phyloP scores from a whole-genome alignment of 2,888 invertebrate species.

The Drosophila recens region DNA sequence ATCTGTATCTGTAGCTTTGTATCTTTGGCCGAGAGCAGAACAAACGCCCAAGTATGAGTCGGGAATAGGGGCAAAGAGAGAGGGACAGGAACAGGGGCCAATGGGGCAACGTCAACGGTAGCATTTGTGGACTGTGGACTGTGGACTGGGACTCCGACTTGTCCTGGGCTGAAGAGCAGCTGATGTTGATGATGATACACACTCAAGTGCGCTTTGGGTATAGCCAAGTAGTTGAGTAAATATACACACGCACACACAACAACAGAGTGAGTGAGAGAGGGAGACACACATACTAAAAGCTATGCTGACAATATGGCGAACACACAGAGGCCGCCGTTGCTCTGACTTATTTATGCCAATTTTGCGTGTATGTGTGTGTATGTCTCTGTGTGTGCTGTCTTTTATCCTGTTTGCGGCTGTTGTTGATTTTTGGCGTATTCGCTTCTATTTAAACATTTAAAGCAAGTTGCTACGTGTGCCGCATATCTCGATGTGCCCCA shows the following conservation, averaged over 20 bases:
- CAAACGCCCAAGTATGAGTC: background rate
- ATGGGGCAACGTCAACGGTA: conserved; percentile 54
- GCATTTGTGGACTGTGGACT: conserved; percentile 13
- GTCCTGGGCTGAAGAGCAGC: conserved; percentile 75
- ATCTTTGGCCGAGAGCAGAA: conserved; percentile 65
- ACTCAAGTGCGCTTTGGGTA: conserved; percentile 81
- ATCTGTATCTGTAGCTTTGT: conserved; percentile 69
- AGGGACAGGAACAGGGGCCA: conserved; percentile 13
- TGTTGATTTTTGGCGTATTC: conserved; percentile 69
- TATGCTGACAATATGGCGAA: conserved; percentile 71
- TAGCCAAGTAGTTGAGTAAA: conserved; percentile 72
- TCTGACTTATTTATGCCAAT: conserved; percentile 80
- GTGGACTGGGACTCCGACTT: conserved; percentile 38
- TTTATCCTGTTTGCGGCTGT: conserved; percentile 35
- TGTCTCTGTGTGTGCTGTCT: conserved; percentile 35
- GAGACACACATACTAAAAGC: conserved; percentile 33
- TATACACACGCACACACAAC: conserved; percentile 51
- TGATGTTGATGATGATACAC: conserved; percentile 81
- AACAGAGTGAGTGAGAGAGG: background rate
- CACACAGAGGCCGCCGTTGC: conserved; percentile 49
- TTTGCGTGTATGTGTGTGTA: conserved; percentile 43
- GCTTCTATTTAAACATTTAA: conserved; percentile 75
- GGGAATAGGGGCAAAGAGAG: background rate
- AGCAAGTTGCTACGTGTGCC: conserved; percentile 69
- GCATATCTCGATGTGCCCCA: conserved; percentile 44